Evolutionary conservation across 2,888 invertebrate species (phyloP).

Genomic region (Antitype chi): DNA sequence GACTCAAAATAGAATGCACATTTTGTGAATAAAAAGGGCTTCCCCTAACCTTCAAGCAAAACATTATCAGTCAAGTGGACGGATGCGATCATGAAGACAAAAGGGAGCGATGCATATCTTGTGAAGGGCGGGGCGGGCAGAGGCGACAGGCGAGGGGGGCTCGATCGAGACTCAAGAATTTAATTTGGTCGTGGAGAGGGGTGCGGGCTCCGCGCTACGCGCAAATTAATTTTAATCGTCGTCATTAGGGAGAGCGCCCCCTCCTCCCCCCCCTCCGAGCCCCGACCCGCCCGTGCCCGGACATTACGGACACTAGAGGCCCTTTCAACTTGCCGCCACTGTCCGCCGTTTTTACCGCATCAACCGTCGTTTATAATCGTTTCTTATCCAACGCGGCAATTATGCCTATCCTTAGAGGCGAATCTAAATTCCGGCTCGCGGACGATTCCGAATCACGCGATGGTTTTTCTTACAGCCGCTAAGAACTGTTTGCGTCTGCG

Average conservation of each 20-base stretch:
- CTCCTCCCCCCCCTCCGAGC: not conserved
- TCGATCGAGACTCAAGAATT: constrained; percentile 81
- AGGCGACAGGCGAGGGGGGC: constrained; percentile 10
- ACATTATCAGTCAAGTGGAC: constrained; percentile 77
- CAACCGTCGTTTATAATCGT: constrained; percentile 64
- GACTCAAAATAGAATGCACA: constrained; percentile 43
- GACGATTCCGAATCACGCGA: constrained; percentile 65
- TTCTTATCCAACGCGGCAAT: constrained; percentile 65
- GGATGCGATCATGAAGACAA: constrained; percentile 70
- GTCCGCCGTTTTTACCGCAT: constrained; percentile 65
- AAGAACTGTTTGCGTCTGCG: not conserved
- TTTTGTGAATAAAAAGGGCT: constrained; percentile 46
- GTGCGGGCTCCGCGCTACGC: constrained; percentile 67
- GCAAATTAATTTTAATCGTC: constrained; percentile 89
- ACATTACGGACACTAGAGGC: constrained; percentile 54
- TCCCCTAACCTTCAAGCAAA: constrained; percentile 61
- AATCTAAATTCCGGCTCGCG: constrained; percentile 68
- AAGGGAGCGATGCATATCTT: constrained; percentile 62
- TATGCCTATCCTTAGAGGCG: constrained; percentile 67
- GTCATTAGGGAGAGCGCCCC: constrained; percentile 79
- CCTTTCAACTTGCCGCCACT: constrained; percentile 72
- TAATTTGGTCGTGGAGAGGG: constrained; percentile 76
- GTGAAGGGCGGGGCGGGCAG: constrained; percentile 27
- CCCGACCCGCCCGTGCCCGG: constrained; percentile 18
- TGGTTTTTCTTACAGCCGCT: constrained; percentile 48